A percentile compares a stretch with the other conserved stretches of the same genome.
Evolutionary conservation across 2,113 vertebrate genomes (phyloP).

Genomic region (Rhinoptilus africanus): DNA sequence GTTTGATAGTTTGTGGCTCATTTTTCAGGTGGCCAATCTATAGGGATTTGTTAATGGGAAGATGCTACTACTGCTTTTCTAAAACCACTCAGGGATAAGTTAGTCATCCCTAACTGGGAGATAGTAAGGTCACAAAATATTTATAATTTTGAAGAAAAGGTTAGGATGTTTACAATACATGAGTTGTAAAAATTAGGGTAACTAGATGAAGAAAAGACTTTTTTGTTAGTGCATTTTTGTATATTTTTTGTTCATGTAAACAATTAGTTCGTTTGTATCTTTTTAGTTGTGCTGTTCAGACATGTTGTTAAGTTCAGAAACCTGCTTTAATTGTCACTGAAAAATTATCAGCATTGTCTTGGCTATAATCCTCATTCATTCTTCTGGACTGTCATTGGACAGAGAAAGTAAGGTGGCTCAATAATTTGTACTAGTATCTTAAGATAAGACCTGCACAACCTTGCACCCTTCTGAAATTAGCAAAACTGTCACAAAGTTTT

Average conservation of each 20-base stretch:
- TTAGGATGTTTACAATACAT: neutral
- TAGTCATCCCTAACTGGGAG: neutral
- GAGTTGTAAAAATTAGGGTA: neutral
- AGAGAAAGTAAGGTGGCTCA: neutral
- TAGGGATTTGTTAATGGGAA: neutral
- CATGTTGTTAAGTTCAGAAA: neutral
- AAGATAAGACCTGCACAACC: neutral
- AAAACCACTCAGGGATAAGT: neutral
- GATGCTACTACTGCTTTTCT: neutral
- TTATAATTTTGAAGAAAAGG: neutral
- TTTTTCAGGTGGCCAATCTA: neutral
- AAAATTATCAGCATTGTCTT: neutral
- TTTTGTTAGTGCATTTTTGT: neutral
- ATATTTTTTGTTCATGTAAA: neutral
- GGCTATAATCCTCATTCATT: neutral
- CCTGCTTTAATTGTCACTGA: neutral
- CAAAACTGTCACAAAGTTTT: neutral
- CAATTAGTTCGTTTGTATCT: accelerated
- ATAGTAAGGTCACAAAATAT: neutral
- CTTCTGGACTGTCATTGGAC: neutral
- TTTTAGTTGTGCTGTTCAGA: neutral
- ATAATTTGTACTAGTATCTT: neutral
- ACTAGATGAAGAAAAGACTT: neutral
- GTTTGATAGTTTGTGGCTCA: neutral
- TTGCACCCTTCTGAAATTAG: neutral